Conservation (phyloP, 92 coral and sea anemone genomes). For the Parazoanthus swiftii region DNA sequence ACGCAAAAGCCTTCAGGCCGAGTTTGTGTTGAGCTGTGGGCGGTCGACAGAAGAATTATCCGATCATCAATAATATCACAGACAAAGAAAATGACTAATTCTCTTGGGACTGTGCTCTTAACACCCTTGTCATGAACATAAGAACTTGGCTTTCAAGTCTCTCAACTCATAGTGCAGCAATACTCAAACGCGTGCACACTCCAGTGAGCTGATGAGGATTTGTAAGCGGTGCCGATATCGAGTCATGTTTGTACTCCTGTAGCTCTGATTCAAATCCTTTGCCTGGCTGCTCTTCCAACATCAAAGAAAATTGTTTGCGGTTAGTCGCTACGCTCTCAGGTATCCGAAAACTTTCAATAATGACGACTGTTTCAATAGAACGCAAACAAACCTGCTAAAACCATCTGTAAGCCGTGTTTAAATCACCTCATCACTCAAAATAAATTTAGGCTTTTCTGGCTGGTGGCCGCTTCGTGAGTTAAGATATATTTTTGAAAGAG, state of each 20-base stretch:
- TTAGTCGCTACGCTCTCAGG: constrained; percentile 43
- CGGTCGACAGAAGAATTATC: constrained; percentile 91
- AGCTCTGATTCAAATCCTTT: not conserved
- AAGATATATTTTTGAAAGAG: constrained; percentile 1
- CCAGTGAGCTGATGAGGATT: not conserved
- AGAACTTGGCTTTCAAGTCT: constrained; percentile 25
- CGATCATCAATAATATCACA: constrained; percentile 82
- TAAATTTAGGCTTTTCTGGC: not conserved
- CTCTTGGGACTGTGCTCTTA: constrained; percentile 73
- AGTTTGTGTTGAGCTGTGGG: constrained; percentile 77
- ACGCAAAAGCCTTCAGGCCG: constrained; percentile 68
- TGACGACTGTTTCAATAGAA: constrained; percentile 66
- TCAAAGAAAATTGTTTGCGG: constrained; percentile 23
- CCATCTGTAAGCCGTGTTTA: constrained; percentile 8
- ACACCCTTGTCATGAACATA: constrained; percentile 46
- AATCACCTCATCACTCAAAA: constrained; percentile 6
- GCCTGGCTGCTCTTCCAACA: constrained; percentile 12
- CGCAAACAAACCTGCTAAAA: constrained; percentile 59
- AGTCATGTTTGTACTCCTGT: not conserved
- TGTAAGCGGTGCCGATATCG: not conserved
- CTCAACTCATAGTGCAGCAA: not conserved
- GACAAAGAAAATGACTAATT: constrained; percentile 63
- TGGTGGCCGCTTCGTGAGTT: not conserved
- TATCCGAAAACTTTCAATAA: constrained; percentile 65
- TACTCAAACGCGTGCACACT: not conserved